Evolutionary conservation across 1,140 invertebrate species (phyloP), one percentile per base, ranked within the genome.

Genomic region (Drosophila elegans): DNA sequence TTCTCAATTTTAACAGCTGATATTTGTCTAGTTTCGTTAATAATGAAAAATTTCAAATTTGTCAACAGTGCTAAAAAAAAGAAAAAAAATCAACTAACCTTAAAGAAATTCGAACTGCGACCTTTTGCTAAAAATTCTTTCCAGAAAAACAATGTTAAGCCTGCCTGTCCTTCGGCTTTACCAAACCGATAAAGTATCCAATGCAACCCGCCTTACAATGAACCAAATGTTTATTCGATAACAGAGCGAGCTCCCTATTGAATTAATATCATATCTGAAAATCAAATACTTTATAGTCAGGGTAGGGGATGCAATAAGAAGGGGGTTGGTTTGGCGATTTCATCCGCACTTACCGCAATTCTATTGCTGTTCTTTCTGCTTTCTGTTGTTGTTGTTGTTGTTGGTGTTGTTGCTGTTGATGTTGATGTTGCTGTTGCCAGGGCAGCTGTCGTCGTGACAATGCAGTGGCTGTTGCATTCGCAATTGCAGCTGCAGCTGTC

Each of bases 291-390:
- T 16, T 46, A 0, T 1, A 3, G 11, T 2, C 10, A 25, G n/a
- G 29, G 6, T 12, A 3, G 29, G 48, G 48, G n/a, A 32, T 49
- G 29, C 6, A 12, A 3, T n/a, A 16, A 13, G 7, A 32, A 2
- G 29, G 48, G 54, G 60, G 60, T 63, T 60, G 60, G 2, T 63
- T 63, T 63, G 54, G 60, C 51, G 54, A 63, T 60, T 42, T 42
- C 29, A 51, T 49, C 27, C 27, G 27, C 21, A 27, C 5, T 27
- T 36, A 41, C 59, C 63, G 46, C 60, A 45, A 51, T 66, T 7
- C 25, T 72, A 59, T 34, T 41, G 54, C 27, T 73, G 39, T n/a
- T 38, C 32, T 21, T 32, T 32, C 29, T 32, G 29, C 29, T 34
- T 41, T 54, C 16, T 73, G 34, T n/a, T 38, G 11, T 13, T 52